Percentiles rank a stretch among this genome's conserved stretches.
Conservation (phyloP, 1,140 invertebrate genomes). For the Andricus grossulariae region DNA sequence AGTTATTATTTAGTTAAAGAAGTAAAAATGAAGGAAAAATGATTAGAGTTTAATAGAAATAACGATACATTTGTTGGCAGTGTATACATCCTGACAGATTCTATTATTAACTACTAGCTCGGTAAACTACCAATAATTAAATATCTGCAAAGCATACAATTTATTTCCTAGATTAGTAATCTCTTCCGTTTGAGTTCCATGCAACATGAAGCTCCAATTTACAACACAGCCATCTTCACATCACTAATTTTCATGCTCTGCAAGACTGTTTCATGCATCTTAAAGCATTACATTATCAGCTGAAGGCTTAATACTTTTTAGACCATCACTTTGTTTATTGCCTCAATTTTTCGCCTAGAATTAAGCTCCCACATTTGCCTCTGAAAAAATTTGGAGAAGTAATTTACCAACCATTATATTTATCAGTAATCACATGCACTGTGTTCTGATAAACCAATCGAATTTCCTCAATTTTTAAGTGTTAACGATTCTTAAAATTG, state of each 20-base stretch:
- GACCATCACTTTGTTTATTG: slow-evolving; percentile 18
- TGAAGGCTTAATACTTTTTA: slow-evolving; percentile 7
- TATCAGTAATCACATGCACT: too few relatives aligned
- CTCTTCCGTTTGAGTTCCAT: background rate
- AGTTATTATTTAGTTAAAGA: too few relatives aligned
- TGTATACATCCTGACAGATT: background rate
- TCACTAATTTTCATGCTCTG: background rate
- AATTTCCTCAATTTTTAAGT: too few relatives aligned
- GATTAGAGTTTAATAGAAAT: background rate
- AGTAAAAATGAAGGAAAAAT: background rate
- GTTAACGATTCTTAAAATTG: too few relatives aligned
- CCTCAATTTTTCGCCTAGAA: background rate
- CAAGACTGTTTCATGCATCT: background rate
- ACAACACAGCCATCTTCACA: background rate
- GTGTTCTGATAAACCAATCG: too few relatives aligned
- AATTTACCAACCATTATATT: too few relatives aligned
- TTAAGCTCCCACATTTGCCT: background rate
- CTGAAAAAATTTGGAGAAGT: background rate
- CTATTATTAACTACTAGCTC: background rate
- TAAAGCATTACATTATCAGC: slow-evolving; percentile 11
- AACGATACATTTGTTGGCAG: background rate
- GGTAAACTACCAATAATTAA: slow-evolving; percentile 4
- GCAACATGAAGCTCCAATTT: background rate
- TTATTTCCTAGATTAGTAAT: background rate
- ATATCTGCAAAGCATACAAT: slow-evolving; percentile 20